A percentile compares a stretch with the other conserved stretches of the same genome.
Evolutionary conservation across 2,113 vertebrate species (phyloP).

Genomic region (Pungitius pungitius): DNA sequence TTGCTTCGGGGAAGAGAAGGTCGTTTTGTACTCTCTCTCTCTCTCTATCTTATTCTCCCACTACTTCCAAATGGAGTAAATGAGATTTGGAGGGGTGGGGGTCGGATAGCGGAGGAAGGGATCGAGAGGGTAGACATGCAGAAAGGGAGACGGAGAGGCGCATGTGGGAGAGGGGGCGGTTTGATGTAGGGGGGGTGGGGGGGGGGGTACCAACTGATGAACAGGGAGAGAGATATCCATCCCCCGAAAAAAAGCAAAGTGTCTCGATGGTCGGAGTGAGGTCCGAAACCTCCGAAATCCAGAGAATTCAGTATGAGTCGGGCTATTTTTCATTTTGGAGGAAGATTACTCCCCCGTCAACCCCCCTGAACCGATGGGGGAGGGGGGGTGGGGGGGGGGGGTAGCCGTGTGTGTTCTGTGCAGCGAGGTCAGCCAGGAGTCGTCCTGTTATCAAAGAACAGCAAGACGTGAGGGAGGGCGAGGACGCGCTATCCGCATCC

Average conservation of each 20-base stretch:
- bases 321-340: constrained; percentile 36
- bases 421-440: constrained; percentile 51
- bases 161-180: constrained; percentile 43
- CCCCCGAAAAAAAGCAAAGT: constrained; percentile 48
- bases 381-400: too few species aligned
- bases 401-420: constrained; percentile 41
- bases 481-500: constrained; percentile 17
- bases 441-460: constrained; percentile 55
- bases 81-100: constrained; percentile 75
- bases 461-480: constrained; percentile 22
- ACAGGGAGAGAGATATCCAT: constrained; percentile 46
- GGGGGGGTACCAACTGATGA: constrained; percentile 55
- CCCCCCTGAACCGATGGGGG: constrained; percentile 13
- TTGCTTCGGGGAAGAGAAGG: constrained; percentile 82
- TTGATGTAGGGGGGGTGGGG: too few species aligned
- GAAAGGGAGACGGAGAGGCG: constrained; percentile 49
- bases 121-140: constrained; percentile 72
- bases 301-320: constrained; percentile 33
- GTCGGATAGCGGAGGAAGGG: constrained; percentile 66
- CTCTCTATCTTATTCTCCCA: constrained; percentile 39
- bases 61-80: constrained; percentile 76
- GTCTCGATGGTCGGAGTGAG: constrained; percentile 16
- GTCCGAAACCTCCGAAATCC: constrained; percentile 46
- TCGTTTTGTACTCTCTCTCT: constrained; percentile 72
- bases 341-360: constrained; percentile 34